phyloP scores from a whole-genome alignment of 2,797 vertebrate species.

The Hyperoplus immaculatus region DNA sequence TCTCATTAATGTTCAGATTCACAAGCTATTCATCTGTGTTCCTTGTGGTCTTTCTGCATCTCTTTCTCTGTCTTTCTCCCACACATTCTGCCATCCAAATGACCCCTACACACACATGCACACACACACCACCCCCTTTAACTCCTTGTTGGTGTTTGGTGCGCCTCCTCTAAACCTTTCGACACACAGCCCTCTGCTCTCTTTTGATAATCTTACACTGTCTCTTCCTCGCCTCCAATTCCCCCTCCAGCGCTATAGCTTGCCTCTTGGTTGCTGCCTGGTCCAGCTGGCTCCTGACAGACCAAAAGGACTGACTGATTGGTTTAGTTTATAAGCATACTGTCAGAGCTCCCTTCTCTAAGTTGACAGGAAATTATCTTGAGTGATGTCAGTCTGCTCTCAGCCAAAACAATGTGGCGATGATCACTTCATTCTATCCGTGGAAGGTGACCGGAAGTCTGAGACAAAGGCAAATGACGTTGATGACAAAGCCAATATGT shows the following conservation, averaged over 20 bases:
- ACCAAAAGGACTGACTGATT: constrained; percentile 54
- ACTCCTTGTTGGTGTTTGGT: constrained; percentile 53
- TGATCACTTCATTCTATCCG: constrained; percentile 3
- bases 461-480: constrained; percentile 1
- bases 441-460: neutral
- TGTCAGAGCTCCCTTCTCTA: constrained; percentile 18
- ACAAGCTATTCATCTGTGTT: constrained; percentile 38
- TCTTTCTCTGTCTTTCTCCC: constrained; percentile 26
- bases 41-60: constrained; percentile 1
- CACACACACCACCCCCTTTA: constrained; percentile 1
- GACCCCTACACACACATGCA: constrained; percentile 32
- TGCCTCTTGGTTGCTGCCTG: constrained; percentile 45
- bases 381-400: constrained; percentile 20
- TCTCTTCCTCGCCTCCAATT: constrained; percentile 63
- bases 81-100: constrained; percentile 44
- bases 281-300: constrained; percentile 59
- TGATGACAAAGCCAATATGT: constrained; percentile 2
- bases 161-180: constrained; percentile 57
- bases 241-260: constrained; percentile 40
- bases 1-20: constrained; percentile 46
- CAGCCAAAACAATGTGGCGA: neutral
- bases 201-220: constrained; percentile 69
- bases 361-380: constrained; percentile 34
- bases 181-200: constrained; percentile 65
- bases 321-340: constrained; percentile 40